These are phyloP conservation scores for Tethea ocularis DNA, from an alignment of 2,888 invertebrate species.

Conservation along the genomic window DNA sequence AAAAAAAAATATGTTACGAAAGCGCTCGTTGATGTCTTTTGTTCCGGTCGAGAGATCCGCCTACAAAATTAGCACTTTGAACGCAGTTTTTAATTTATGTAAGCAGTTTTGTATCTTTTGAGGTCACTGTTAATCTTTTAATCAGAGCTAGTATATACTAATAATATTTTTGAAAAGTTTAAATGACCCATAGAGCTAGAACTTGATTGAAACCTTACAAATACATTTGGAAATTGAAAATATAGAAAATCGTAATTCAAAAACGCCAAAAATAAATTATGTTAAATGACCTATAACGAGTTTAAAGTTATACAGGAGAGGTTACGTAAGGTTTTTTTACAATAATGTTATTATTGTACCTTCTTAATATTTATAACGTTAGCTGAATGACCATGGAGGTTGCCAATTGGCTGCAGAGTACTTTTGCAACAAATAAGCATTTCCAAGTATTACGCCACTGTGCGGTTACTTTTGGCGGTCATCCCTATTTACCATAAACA, in stretches of 20 bases:
- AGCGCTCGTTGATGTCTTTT: constrained; percentile 52
- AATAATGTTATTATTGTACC: background rate
- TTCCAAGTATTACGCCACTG: constrained; percentile 1
- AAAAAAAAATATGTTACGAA: background rate
- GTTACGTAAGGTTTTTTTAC: too few species aligned
- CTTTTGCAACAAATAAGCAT: background rate
- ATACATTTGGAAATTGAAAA: too few species aligned
- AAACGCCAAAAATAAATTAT: too few species aligned
- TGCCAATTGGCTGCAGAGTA: background rate
- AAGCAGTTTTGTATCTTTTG: background rate
- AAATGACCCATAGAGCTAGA: too few species aligned
- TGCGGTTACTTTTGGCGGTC: background rate
- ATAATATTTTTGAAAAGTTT: too few species aligned
- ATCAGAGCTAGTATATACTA: too few species aligned
- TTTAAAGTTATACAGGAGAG: too few species aligned
- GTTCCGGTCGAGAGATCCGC: constrained; percentile 17
- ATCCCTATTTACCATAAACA: background rate
- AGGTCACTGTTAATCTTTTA: constrained; percentile 8
- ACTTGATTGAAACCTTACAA: too few species aligned
- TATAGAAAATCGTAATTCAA: too few species aligned
- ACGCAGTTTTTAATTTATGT: background rate
- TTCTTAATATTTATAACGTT: background rate
- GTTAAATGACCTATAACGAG: too few species aligned
- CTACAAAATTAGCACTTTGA: background rate
- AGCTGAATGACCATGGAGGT: background rate